These are phyloP conservation scores for Drosophila nr. fundita DNA, from an alignment of 2,888 invertebrate genomes.

Conservation along the genomic window DNA sequence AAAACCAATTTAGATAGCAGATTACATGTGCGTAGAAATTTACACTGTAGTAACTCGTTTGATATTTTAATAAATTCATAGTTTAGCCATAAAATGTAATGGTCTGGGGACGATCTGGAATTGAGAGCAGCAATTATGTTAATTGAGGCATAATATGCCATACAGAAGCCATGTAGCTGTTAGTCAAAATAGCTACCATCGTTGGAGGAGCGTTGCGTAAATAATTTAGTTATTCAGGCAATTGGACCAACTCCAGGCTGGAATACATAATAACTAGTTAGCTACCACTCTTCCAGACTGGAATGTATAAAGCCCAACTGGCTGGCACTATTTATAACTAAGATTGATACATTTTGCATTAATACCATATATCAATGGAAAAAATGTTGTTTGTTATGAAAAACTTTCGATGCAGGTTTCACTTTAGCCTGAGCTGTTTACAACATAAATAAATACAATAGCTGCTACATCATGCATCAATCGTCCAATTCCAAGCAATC, in stretches of 20 bases:
- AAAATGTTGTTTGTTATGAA: background rate
- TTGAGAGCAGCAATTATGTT: background rate
- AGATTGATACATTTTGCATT: background rate
- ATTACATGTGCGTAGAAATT: slow-evolving; percentile 2
- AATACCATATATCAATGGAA: background rate
- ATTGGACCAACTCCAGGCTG: background rate
- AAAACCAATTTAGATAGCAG: slow-evolving; percentile 5
- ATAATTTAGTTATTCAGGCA: background rate
- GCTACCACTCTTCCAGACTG: background rate
- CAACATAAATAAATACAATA: background rate
- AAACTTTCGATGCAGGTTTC: slow-evolving; percentile 3
- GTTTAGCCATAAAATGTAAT: slow-evolving; percentile 1
- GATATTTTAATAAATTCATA: slow-evolving; percentile 18
- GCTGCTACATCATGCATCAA: background rate
- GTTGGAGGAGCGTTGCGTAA: background rate
- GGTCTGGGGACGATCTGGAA: background rate
- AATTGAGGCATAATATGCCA: background rate
- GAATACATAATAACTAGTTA: background rate
- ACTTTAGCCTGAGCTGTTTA: slow-evolving; percentile 1
- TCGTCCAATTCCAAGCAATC: background rate
- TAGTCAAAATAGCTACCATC: background rate
- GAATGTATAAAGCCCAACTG: background rate
- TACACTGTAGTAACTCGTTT: background rate
- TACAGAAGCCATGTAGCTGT: background rate
- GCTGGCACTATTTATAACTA: background rate